Base-by-base conservation (phyloP, 2,797 vertebrate genomes). In the Anas capensis region DNA sequence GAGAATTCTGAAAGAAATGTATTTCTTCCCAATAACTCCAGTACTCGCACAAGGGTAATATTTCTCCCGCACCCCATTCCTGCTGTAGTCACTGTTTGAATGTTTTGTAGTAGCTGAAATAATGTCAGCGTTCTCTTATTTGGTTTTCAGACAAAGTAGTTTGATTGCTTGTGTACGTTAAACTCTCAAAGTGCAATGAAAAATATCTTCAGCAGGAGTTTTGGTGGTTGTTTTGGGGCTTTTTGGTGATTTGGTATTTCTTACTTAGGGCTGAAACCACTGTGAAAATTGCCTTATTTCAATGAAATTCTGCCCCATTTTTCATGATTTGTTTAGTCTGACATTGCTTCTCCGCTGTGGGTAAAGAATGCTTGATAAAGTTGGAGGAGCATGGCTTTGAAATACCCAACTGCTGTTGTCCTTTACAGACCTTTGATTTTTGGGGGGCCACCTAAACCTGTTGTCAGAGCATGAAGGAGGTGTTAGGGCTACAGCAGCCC, bases 1-100 rank as follows among this genome's bases (percentile, higher is more conserved):
- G 3, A 5, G 1, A 60, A 1, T 77, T 62, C 42, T 53, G 53
- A 62, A 61, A 61, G 3, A 69, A 57, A 12, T 10, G 2, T 14
- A 19, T 40, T 90, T 96, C 53, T 95, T 80, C 48, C 49, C 16
- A 16, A 6, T 29, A 42, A 70, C 11, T 40, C 13, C 15, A 81
- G 11, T 34, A 29, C 23, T 33, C 76, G 24, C 3, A 1, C 0
- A 2, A 33, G 42, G 5, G 6, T 31, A 14, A 4, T 51, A 38
- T 42, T 82, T 75, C 44, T 86, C 65, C 23, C 14, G 14, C 13
- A n/a, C 3, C 6, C 31, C 38, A 8, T 1, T 69, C 36, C 31
- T 93, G 60, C 18, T 71, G 17, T 49, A 66, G 14, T 72, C 13
- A 17, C 23, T 77, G 10, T 61, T 21, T 40, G 49, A 34, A 36